Evolutionary conservation across 2,113 vertebrate genomes (phyloP).

Genomic region (Triplophysa dalaica): DNA sequence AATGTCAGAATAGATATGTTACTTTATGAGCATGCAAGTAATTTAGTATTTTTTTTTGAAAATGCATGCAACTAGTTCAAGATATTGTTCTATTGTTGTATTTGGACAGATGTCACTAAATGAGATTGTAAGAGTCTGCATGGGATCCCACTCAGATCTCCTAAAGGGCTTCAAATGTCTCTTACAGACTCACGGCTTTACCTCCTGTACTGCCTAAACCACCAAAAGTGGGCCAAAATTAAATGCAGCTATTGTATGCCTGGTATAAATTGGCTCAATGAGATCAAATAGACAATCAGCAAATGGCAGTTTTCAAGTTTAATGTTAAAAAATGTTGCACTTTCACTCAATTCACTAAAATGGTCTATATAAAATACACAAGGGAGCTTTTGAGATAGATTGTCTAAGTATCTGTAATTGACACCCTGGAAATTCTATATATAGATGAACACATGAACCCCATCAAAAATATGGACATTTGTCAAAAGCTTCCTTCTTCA

Average conservation of each 20-base stretch:
- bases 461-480: no score
- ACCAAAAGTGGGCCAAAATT: neutral
- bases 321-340: neutral
- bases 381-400: neutral
- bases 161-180: neutral
- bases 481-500: no score
- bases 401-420: no score
- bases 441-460: no score
- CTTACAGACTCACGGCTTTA: no score
- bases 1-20: neutral
- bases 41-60: neutral
- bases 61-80: neutral
- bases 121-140: neutral
- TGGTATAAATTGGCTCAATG: neutral
- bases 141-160: slow-evolving; percentile 18
- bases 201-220: neutral
- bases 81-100: neutral
- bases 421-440: no score
- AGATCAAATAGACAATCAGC: neutral
- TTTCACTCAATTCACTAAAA: neutral
- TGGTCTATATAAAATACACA: neutral
- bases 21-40: neutral
- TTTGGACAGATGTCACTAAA: slow-evolving; percentile 42
- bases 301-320: neutral
- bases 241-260: neutral